These are phyloP conservation scores for Aphodius granarius DNA, from an alignment of 2,888 invertebrate genomes.

Conservation along the genomic window DNA sequence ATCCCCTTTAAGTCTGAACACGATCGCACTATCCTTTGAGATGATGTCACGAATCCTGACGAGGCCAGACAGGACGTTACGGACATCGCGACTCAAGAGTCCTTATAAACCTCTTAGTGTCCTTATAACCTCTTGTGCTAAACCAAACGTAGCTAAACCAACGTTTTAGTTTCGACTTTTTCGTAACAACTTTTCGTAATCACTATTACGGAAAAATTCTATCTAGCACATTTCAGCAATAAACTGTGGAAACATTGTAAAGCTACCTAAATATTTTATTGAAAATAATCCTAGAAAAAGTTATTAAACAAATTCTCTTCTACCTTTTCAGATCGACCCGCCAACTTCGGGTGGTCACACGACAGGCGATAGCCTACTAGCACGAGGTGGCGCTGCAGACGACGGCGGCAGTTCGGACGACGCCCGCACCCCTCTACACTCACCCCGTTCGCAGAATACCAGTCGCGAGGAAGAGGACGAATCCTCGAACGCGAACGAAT, in stretches of 20 bases:
- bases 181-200: no score
- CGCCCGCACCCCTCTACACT: slow-evolving; percentile 50
- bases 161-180: no score
- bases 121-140: no score
- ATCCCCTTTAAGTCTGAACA: not conserved
- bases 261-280: no score
- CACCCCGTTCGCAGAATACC: slow-evolving; percentile 62
- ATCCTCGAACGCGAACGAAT: slow-evolving; percentile 69
- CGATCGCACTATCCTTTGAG: not conserved
- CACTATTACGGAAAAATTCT: no score
- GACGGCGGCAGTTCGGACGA: slow-evolving; percentile 51
- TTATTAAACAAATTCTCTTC: not conserved
- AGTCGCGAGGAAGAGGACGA: slow-evolving; percentile 65
- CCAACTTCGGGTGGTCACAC: slow-evolving; percentile 33
- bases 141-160: no score
- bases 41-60: not conserved
- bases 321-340: slow-evolving; percentile 46
- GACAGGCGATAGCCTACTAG: slow-evolving; percentile 26
- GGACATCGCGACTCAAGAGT: not conserved
- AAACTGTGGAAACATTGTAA: no score
- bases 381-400: slow-evolving; percentile 23
- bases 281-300: not conserved
- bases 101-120: not conserved
- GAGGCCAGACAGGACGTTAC: not conserved
- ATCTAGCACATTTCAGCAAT: no score